Evolutionary conservation across 2,888 invertebrate genomes (phyloP).

Genomic region (Coelopa pilipes): DNA sequence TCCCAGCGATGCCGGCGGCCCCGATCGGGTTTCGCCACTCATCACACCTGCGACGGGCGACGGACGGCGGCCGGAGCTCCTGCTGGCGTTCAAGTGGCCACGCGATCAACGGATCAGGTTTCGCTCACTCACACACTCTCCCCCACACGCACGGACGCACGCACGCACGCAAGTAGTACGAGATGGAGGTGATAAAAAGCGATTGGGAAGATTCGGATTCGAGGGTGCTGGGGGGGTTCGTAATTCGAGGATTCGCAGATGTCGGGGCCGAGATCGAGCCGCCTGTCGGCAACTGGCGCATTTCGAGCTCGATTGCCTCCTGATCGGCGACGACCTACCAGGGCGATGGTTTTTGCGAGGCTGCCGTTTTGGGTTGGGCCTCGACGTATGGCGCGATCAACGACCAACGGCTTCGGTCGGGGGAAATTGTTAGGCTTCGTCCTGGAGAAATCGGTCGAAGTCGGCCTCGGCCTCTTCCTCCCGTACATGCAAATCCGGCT

Average conservation of each 20-base stretch:
- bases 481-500: too few species aligned
- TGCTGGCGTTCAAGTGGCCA: conserved; percentile 46
- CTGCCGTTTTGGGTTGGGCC: not conserved
- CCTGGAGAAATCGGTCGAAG: too few species aligned
- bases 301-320: conserved; percentile 11
- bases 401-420: too few species aligned
- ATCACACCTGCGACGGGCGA: too few species aligned
- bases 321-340: not conserved
- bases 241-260: conserved; percentile 16
- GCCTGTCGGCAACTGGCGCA: not conserved
- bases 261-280: not conserved
- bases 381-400: too few species aligned
- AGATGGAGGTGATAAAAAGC: conserved; percentile 15
- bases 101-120: conserved; percentile 53
- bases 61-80: not conserved
- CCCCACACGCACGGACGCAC: conserved; percentile 21
- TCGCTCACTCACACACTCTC: conserved; percentile 35
- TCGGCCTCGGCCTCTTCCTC: too few species aligned
- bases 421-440: too few species aligned
- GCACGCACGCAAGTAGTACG: not conserved
- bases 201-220: conserved; percentile 5
- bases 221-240: not conserved
- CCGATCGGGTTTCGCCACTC: too few species aligned
- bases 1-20: too few species aligned
- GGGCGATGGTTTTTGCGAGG: not conserved